Base-by-base conservation (phyloP, 2,113 vertebrate species). In the Tachysurus vachellii region DNA sequence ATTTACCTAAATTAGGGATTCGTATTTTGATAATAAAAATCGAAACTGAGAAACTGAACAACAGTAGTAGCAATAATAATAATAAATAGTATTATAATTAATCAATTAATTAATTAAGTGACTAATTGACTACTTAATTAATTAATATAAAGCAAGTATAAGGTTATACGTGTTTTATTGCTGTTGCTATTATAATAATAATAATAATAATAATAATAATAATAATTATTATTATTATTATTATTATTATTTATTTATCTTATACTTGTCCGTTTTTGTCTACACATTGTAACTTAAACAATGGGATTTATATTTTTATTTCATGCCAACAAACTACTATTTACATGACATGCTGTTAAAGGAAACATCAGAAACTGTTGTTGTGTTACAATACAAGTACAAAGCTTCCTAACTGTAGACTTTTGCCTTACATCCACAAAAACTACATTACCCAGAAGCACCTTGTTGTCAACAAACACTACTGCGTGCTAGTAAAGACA, bases 371-470 rank as follows among this genome's bases (percentile, higher is more conserved):
- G 3, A 50, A 47, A 4, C 66, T 23, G 10, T 42, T 47, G 42
- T 17, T 47, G 23, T 14, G 17, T 1, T 21, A 42, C 84, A 88
- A 85, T 87, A 88, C 90, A 89, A 75, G 5, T 80, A 81, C 88
- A 71, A 56, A 66, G n/a, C n/a, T 50, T 9, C 81, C 2, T 19
- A 84, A 36, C 13, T 50, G 89, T 85, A 88, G 87, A 79, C 44
- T 28, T 19, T 50, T 23, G 47, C 26, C 14, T 16, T 3, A 19
- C 4, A 4, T 17, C 5, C 10, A 36, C 13, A 19, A 73, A 86
- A 85, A 89, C 91, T 91, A 91, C 91, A 90, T 47, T 66, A 84
- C 80, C 91, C 89, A 88, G 6, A 9, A 76, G 47, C 71, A 13
- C 80, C 19, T 59, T 14, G 0, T 19, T 13, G 61, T 79, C 66